Evolutionary conservation across 2,797 vertebrate genomes (phyloP), one percentile per base, ranked within the genome.

Genomic region (Amblyraja radiata): DNA sequence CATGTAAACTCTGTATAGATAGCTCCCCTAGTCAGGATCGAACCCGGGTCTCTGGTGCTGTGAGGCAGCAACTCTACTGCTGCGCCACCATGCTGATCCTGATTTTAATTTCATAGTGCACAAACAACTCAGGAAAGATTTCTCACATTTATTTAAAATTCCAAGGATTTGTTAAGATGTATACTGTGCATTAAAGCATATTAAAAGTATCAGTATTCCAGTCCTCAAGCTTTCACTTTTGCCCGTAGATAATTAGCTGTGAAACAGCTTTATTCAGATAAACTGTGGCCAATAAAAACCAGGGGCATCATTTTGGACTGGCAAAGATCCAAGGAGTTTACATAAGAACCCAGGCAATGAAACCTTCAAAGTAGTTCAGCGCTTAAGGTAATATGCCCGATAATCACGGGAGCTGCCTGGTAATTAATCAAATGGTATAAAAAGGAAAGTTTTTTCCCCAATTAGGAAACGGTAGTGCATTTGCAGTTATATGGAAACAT

Each of bases 401-500:
- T 76, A 73, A 74, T 92, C 74, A 23, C 54, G 36, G 10, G 25
- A 92, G 28, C 46, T 76, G 71, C 7, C 39, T 92, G 71, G 90
- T 4, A 76, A 92, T 92, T 76, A 92, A 92, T 92, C 39, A 92
- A 76, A 76, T n/a, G 36, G 73, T 92, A 13, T 76, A 76, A 76
- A 76, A 74, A 46, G 11, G 90, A 1, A 28, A n/a, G 39, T 28
- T 25, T 25, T 73, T 86, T n/a, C 25, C 16, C 13, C 90, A 54
- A 58, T 92, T 61, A n/a, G 23, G 90, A 6, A 74, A 21, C 23
- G 39, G 6, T 23, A 14, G 6, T 54, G 71, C 14, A 92, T 76
- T 16, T 28, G 76, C 84, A 54, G 46, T 54, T 54, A 54, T 54
- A 54, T 54, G 46, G 46, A 54, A 54, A 54, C 5, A 6, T 54